phyloP scores from a whole-genome alignment of 2,888 invertebrate genomes.

The Drosophila mettleri region DNA sequence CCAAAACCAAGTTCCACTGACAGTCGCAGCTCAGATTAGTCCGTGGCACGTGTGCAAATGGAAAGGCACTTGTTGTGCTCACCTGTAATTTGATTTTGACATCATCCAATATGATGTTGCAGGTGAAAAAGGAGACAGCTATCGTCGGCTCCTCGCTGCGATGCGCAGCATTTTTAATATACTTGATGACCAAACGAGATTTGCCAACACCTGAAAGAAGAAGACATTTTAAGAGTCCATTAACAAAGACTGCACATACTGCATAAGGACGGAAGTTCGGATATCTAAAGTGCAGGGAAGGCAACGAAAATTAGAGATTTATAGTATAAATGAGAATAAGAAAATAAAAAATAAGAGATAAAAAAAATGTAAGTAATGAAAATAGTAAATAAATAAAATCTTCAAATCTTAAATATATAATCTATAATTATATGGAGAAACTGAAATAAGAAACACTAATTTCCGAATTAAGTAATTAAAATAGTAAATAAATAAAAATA shows the following conservation, averaged over 20 bases:
- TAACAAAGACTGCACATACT: not conserved
- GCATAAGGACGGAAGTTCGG: not conserved
- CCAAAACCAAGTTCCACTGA: conserved; percentile 24
- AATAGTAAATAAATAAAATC: too few species aligned
- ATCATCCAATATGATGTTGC: conserved; percentile 91
- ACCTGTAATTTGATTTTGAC: conserved; percentile 92
- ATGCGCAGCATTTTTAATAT: conserved; percentile 91
- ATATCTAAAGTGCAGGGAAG: not conserved
- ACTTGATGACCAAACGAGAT: conserved; percentile 93
- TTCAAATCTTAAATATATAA: too few species aligned
- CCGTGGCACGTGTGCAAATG: conserved; percentile 4
- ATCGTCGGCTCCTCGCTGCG: conserved; percentile 93
- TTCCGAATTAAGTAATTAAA: too few species aligned
- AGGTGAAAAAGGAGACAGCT: conserved; percentile 95
- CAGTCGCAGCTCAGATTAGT: conserved; percentile 60
- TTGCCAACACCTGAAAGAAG: conserved; percentile 93
- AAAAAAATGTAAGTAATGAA: too few species aligned
- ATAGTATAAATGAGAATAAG: not conserved
- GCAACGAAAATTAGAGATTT: not conserved
- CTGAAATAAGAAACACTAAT: too few species aligned
- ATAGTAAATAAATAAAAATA: too few species aligned
- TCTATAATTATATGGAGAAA: too few species aligned
- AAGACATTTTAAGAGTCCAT: not conserved
- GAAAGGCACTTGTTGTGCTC: conserved; percentile 61
- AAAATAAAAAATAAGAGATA: not conserved